These are phyloP conservation scores for Hesperia comma DNA, from an alignment of 2,888 invertebrate species.

Conservation along the genomic window DNA sequence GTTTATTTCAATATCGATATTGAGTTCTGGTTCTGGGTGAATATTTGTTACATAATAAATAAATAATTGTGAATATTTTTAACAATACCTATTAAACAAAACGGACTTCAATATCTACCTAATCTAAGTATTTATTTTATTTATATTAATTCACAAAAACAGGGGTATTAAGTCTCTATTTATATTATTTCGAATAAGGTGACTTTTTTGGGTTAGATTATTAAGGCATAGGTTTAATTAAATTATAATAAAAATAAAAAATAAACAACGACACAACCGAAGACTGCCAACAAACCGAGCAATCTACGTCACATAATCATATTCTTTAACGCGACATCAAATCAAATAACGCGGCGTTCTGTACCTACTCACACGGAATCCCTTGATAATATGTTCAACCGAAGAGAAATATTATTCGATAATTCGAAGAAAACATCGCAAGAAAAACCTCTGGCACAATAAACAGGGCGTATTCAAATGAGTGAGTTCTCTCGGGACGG, in stretches of 20 bases:
- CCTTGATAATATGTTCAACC: conserved; percentile 67
- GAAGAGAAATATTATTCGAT: conserved; percentile 72
- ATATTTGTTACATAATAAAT: too few species aligned
- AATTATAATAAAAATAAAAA: not conserved
- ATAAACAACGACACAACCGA: too few species aligned
- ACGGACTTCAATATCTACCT: too few species aligned
- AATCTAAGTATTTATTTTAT: too few species aligned
- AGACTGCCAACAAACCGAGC: not conserved
- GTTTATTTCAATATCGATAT: too few species aligned
- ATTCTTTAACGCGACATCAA: conserved; percentile 50
- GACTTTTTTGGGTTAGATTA: too few species aligned
- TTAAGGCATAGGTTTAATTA: not conserved
- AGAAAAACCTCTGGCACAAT: conserved; percentile 65
- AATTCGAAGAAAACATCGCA: conserved; percentile 64
- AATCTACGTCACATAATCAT: conserved; percentile 33
- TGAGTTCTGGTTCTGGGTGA: too few species aligned
- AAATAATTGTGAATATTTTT: too few species aligned
- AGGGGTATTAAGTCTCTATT: too few species aligned
- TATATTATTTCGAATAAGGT: too few species aligned
- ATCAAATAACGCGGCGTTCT: conserved; percentile 61
- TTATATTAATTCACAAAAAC: too few species aligned
- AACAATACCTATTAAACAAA: too few species aligned
- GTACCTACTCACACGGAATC: conserved; percentile 58
- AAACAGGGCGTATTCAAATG: conserved; percentile 81
- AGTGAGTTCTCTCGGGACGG: conserved; percentile 56